phyloP scores from a whole-genome alignment of 1,140 invertebrate species.

The Diabrotica undecimpunctata region DNA sequence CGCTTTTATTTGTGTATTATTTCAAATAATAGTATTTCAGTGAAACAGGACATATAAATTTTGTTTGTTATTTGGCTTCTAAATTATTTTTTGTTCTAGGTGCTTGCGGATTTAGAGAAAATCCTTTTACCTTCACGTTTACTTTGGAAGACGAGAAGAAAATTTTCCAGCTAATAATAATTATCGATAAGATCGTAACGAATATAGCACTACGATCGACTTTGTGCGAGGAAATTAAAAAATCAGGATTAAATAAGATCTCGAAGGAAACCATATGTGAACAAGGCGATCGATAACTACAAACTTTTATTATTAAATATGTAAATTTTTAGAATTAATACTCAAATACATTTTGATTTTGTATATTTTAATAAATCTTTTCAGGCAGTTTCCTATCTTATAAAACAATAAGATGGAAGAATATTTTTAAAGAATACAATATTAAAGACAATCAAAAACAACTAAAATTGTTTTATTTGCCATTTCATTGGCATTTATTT shows the following conservation, averaged over 20 bases:
- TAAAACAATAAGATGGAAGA: not conserved
- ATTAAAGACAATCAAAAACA: not conserved
- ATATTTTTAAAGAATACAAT: not conserved
- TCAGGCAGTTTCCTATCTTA: not conserved
- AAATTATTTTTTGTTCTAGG: slow-evolving; percentile 17
- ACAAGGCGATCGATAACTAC: slow-evolving; percentile 1
- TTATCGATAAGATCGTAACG: slow-evolving; percentile 19
- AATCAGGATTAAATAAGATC: slow-evolving; percentile 8
- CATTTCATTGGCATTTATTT: too few relatives aligned
- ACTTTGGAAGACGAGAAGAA: slow-evolving; percentile 22
- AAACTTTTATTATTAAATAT: not conserved
- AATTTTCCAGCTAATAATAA: slow-evolving; percentile 24
- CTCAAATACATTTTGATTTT: not conserved
- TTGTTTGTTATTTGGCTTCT: not conserved
- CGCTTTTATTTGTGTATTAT: too few relatives aligned
- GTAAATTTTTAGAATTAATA: not conserved
- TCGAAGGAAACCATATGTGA: not conserved
- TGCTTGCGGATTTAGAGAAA: slow-evolving; percentile 27
- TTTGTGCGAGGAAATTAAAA: slow-evolving; percentile 18
- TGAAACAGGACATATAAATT: too few relatives aligned
- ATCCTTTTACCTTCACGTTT: slow-evolving; percentile 24
- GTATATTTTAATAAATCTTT: not conserved
- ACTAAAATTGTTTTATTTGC: too few relatives aligned
- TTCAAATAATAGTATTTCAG: too few relatives aligned
- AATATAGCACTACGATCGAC: slow-evolving; percentile 16